Evolutionary conservation across 2,797 vertebrate genomes (phyloP).

Genomic region (Chelidonichthys spinosus): DNA sequence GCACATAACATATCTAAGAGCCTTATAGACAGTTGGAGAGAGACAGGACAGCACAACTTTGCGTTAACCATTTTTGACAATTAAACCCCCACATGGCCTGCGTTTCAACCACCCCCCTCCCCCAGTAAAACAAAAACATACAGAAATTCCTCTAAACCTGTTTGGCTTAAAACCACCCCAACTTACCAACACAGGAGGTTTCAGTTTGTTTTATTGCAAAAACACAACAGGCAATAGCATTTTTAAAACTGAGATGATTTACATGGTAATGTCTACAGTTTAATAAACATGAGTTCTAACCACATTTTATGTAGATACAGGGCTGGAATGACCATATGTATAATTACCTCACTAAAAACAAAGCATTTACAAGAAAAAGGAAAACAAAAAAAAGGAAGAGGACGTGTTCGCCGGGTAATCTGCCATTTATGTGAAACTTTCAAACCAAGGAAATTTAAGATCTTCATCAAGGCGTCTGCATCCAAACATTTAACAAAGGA

Average conservation of each 20-base stretch:
- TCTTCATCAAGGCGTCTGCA: slow-evolving; percentile 99
- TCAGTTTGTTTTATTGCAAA: slow-evolving; percentile 99
- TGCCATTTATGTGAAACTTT: slow-evolving; percentile 91
- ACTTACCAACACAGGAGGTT: slow-evolving; percentile 99
- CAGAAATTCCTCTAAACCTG: slow-evolving; percentile 72
- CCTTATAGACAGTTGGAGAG: slow-evolving; percentile 82
- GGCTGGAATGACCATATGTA: slow-evolving; percentile 99
- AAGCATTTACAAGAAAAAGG: slow-evolving; percentile 98
- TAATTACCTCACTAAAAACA: slow-evolving; percentile 99
- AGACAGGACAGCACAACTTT: slow-evolving; percentile 82
- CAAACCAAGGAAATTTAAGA: slow-evolving; percentile 99
- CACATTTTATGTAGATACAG: slow-evolving; percentile 92
- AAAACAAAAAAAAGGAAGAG: slow-evolving; percentile 56
- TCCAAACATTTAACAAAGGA: slow-evolving; percentile 99
- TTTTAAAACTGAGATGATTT: slow-evolving; percentile 99
- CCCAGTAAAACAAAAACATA: slow-evolving; percentile 42
- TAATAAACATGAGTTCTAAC: slow-evolving; percentile 98
- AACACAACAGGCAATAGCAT: slow-evolving; percentile 96
- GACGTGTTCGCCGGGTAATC: slow-evolving; percentile 89
- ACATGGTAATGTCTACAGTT: slow-evolving; percentile 99
- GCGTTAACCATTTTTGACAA: slow-evolving; percentile 69
- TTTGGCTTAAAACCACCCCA: slow-evolving; percentile 85
- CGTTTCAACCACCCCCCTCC: slow-evolving; percentile 20
- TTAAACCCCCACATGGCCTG: slow-evolving; percentile 53
- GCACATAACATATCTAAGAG: slow-evolving; percentile 61